A percentile compares a stretch with the other conserved stretches of the same genome.
phyloP scores from a whole-genome alignment of 2,797 vertebrate genomes.

The Babyrousa celebensis region DNA sequence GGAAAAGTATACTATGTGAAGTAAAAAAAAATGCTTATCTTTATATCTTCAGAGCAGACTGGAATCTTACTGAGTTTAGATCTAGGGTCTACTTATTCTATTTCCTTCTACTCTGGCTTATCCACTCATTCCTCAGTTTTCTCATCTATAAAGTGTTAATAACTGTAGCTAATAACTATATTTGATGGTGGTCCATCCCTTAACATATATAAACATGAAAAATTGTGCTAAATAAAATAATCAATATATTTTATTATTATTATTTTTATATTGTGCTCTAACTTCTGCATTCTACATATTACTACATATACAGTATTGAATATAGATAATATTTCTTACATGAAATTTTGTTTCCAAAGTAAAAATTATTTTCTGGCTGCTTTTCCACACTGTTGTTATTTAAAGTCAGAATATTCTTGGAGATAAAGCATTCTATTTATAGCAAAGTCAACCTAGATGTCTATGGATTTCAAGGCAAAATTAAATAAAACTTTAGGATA shows the following conservation, averaged over 20 bases:
- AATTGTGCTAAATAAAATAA: not conserved
- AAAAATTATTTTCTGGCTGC: not conserved
- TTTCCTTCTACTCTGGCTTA: not conserved
- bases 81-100: not conserved
- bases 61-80: not conserved
- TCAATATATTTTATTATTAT: not conserved
- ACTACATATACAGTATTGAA: not conserved
- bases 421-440: not conserved
- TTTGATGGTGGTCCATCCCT: not conserved
- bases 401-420: not conserved
- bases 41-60: not conserved
- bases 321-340: not conserved
- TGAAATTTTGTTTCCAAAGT: not conserved
- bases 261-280: not conserved
- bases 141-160: not conserved
- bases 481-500: not conserved
- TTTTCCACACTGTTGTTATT: not conserved
- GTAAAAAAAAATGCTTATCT: not conserved
- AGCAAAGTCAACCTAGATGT: not conserved
- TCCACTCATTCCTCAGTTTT: not conserved
- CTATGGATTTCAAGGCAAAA: not conserved
- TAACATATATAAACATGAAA: not conserved
- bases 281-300: not conserved
- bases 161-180: not conserved
- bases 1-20: not conserved